Evolutionary conservation across 2,113 vertebrate genomes (phyloP).

Genomic region (Regulus satrapa): DNA sequence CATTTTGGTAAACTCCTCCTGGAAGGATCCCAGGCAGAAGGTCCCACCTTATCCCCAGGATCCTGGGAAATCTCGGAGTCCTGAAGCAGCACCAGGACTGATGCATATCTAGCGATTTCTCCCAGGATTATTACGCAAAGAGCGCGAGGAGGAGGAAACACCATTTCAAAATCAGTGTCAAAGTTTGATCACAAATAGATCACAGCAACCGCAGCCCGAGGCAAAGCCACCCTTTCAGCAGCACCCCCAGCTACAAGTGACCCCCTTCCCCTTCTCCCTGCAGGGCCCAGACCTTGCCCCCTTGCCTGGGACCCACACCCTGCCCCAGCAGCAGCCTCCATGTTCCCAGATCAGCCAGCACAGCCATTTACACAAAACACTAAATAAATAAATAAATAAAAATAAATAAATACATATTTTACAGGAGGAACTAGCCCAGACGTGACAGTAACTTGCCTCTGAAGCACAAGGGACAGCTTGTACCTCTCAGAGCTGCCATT

Average conservation of each 20-base stretch:
- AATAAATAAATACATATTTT: too few species aligned
- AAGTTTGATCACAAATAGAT: background rate
- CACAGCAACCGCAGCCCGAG: background rate
- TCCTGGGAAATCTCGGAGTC: background rate
- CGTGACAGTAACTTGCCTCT: background rate
- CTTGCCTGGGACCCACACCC: background rate
- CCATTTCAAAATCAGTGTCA: background rate
- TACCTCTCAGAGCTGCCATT: background rate
- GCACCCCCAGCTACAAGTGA: background rate
- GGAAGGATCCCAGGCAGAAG: background rate
- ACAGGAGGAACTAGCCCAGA: background rate
- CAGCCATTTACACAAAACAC: too few species aligned
- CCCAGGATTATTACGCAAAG: slow-evolving; percentile 16
- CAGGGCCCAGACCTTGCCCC: background rate
- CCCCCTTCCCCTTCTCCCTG: background rate
- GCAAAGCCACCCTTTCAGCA: background rate
- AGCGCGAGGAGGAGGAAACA: background rate
- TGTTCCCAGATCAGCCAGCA: background rate
- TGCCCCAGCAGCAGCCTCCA: background rate
- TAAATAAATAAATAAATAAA: too few species aligned
- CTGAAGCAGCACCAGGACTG: background rate
- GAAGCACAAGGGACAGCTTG: background rate
- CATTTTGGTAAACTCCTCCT: background rate
- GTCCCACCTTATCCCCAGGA: background rate
- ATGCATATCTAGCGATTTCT: background rate